These are phyloP conservation scores for Lacanobia wlatinum DNA, from an alignment of 2,888 invertebrate species.

Conservation along the genomic window DNA sequence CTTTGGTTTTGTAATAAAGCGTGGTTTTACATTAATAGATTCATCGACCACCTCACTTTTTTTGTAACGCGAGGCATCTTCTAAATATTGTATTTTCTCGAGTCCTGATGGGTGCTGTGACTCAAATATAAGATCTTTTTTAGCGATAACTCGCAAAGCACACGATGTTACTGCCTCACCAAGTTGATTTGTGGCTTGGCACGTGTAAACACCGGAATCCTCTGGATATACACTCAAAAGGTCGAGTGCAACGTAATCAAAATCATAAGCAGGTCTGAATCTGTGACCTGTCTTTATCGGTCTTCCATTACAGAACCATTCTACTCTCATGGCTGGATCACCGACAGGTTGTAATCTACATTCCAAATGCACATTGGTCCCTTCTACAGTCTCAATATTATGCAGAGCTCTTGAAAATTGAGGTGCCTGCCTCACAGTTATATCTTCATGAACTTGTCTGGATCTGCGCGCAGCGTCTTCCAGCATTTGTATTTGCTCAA, in stretches of 20 bases:
- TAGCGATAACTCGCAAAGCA: conserved; percentile 96
- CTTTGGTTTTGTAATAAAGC: conserved; percentile 96
- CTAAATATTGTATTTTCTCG: conserved; percentile 97
- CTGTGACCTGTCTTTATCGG: conserved; percentile 98
- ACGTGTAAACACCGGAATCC: conserved; percentile 99
- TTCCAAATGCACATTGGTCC: conserved; percentile 97
- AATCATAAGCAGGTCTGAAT: conserved; percentile 98
- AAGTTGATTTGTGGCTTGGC: conserved; percentile 97
- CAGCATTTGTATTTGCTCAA: conserved; percentile 97
- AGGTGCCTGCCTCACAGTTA: conserved; percentile 95
- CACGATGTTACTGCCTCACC: conserved; percentile 98
- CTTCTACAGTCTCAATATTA: conserved; percentile 97
- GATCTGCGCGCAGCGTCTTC: conserved; percentile 95
- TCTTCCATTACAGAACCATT: conserved; percentile 98
- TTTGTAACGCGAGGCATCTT: conserved; percentile 96
- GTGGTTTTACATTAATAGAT: conserved; percentile 95
- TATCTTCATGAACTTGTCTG: conserved; percentile 94
- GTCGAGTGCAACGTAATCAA: conserved; percentile 99
- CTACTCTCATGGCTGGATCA: conserved; percentile 97
- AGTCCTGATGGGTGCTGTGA: conserved; percentile 97
- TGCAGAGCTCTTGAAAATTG: conserved; percentile 96
- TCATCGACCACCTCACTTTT: conserved; percentile 95
- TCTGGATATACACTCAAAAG: conserved; percentile 99
- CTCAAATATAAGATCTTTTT: conserved; percentile 96
- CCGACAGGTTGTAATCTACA: conserved; percentile 97